phyloP scores from a whole-genome alignment of 2,888 invertebrate genomes.

The Habroteleia sp. region DNA sequence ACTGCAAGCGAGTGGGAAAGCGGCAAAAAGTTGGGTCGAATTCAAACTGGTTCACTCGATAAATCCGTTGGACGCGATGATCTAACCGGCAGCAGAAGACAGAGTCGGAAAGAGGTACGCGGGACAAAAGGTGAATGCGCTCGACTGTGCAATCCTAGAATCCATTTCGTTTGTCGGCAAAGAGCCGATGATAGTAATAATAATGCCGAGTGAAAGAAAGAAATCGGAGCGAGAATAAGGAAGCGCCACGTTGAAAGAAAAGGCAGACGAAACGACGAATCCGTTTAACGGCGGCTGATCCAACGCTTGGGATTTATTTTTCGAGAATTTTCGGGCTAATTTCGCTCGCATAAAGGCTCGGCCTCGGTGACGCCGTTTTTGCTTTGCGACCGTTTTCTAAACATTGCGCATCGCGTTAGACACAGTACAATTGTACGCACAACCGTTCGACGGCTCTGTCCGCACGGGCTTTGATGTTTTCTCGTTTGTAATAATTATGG shows the following conservation, averaged over 20 bases:
- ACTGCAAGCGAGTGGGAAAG: constrained; percentile 27
- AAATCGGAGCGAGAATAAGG: constrained; percentile 43
- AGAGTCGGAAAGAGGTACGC: constrained; percentile 67
- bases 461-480: constrained; percentile 59
- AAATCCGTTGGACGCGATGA: constrained; percentile 68
- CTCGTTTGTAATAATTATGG: constrained; percentile 69
- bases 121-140: constrained; percentile 72
- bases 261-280: constrained; percentile 69
- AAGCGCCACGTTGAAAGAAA: constrained; percentile 54
- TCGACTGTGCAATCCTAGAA: constrained; percentile 75
- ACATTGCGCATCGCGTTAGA: constrained; percentile 49
- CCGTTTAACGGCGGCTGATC: constrained; percentile 80
- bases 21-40: constrained; percentile 42
- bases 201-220: constrained; percentile 64
- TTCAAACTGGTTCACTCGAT: constrained; percentile 61
- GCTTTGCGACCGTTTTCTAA: constrained; percentile 42
- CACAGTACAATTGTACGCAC: constrained; percentile 34
- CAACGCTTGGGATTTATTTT: constrained; percentile 73
- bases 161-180: constrained; percentile 72
- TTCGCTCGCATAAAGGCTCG: constrained; percentile 76
- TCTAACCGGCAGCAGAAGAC: constrained; percentile 56
- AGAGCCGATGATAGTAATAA: constrained; percentile 71
- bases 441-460: constrained; percentile 5
- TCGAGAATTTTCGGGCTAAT: constrained; percentile 79
- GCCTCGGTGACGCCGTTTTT: constrained; percentile 40